Percentiles rank a stretch among this genome's conserved stretches.
Conservation (phyloP, 2,888 invertebrate species). For the Endomychus coccineus region DNA sequence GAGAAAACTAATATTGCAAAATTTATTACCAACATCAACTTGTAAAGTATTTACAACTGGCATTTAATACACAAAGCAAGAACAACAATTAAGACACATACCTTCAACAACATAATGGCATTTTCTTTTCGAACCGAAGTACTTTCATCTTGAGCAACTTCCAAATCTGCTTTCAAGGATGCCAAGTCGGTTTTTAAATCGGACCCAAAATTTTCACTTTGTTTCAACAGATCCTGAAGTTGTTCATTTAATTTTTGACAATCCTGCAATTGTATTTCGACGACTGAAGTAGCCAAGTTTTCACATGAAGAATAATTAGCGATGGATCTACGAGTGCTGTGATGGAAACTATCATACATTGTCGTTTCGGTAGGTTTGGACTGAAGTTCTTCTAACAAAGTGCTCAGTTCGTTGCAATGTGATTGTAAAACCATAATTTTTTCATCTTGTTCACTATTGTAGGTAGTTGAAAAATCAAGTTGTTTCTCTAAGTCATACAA, state of each 20-base stretch:
- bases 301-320: conserved; percentile 26
- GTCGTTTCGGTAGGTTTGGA: conserved; percentile 26
- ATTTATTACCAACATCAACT: no score
- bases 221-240: conserved; percentile 12
- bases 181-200: no score
- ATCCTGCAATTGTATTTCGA: conserved; percentile 42
- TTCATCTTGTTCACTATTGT: conserved; percentile 29
- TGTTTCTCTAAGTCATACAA: conserved; percentile 32
- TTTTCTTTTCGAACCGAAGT: neutral
- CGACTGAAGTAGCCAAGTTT: conserved; percentile 39
- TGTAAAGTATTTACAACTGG: no score
- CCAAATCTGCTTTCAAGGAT: no score
- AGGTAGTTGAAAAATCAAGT: conserved; percentile 27
- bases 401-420: conserved; percentile 36
- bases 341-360: conserved; percentile 26
- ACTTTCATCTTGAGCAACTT: neutral
- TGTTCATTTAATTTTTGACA: conserved; percentile 32
- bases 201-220: conserved; percentile 1
- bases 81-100: no score
- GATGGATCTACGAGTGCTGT: conserved; percentile 33
- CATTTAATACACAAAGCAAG: no score
- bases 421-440: conserved; percentile 30
- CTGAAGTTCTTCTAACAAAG: conserved; percentile 45
- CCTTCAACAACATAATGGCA: neutral
- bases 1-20: no score